These are phyloP conservation scores for Digitonthophagus gazella DNA, from an alignment of 2,888 invertebrate genomes.

Conservation along the genomic window DNA sequence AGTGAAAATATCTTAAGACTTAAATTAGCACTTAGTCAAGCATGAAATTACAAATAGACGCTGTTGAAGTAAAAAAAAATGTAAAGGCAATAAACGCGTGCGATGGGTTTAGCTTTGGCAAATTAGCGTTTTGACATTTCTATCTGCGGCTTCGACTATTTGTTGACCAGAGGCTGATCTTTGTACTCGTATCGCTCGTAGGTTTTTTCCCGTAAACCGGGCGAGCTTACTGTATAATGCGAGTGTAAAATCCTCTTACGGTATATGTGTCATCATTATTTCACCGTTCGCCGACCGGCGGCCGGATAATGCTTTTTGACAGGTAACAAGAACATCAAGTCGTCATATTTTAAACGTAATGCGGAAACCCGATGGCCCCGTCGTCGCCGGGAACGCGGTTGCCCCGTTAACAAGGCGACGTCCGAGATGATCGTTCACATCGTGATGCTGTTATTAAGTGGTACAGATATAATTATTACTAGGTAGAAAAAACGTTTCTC, in stretches of 20 bases:
- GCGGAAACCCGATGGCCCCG: constrained; percentile 22
- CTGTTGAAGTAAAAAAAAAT: background rate
- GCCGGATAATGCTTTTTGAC: constrained; percentile 29
- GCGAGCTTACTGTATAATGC: constrained; percentile 5
- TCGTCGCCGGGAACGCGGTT: constrained; percentile 3
- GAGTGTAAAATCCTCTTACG: constrained; percentile 29
- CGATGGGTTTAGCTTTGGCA: background rate
- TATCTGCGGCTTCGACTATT: background rate
- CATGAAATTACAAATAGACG: background rate
- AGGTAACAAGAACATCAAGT: constrained; percentile 30
- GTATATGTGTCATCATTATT: constrained; percentile 30
- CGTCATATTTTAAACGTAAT: constrained; percentile 24
- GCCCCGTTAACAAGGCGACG: background rate
- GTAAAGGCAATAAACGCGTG: background rate
- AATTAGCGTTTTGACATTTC: background rate
- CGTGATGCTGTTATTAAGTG: background rate
- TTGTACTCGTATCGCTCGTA: background rate
- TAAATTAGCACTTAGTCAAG: background rate
- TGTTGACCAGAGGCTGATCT: background rate
- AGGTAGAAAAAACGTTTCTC: background rate
- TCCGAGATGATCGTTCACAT: background rate
- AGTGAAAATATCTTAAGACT: background rate
- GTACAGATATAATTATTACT: background rate
- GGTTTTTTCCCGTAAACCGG: background rate
- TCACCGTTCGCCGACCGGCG: constrained; percentile 27